Evolutionary conservation across 1,140 invertebrate species (phyloP).

Genomic region (Ganaspis sp.): DNA sequence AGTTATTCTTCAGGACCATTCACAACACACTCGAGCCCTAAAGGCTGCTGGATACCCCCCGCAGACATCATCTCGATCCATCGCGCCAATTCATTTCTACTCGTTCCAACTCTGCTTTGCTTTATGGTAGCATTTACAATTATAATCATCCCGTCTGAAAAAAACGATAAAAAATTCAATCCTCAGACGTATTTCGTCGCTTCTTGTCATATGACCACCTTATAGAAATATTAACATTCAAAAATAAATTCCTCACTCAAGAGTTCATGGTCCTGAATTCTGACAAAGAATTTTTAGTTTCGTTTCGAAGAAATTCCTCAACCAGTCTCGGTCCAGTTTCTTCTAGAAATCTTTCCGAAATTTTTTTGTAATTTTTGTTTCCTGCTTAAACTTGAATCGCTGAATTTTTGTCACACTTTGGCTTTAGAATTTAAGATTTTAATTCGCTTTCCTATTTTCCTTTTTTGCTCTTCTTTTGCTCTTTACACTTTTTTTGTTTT

Average conservation of each 20-base stretch:
- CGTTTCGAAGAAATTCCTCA: too few relatives aligned
- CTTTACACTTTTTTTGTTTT: too few relatives aligned
- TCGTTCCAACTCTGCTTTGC: conserved; percentile 52
- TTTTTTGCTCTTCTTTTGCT: too few relatives aligned
- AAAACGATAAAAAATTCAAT: conserved; percentile 45
- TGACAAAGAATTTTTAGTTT: not conserved
- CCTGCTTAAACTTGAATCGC: too few relatives aligned
- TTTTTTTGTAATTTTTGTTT: too few relatives aligned
- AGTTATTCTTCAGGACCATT: conserved; percentile 64
- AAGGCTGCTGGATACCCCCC: conserved; percentile 58
- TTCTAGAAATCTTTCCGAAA: too few relatives aligned
- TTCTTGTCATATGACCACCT: conserved; percentile 37
- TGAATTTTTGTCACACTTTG: too few relatives aligned
- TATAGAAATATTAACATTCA: not conserved
- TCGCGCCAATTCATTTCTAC: conserved; percentile 48
- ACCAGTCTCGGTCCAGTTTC: too few relatives aligned
- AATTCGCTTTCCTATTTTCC: too few relatives aligned
- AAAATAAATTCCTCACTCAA: not conserved
- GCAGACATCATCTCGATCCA: conserved; percentile 56
- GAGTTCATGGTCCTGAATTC: not conserved
- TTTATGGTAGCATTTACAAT: conserved; percentile 74
- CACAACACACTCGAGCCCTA: conserved; percentile 58
- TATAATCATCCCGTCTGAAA: conserved; percentile 64
- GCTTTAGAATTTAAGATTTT: too few relatives aligned
- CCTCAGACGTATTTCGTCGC: conserved; percentile 49